Evolutionary conservation across 2,888 invertebrate species (phyloP), one percentile per base, ranked within the genome.

Genomic region (Brachylomia viminalis): DNA sequence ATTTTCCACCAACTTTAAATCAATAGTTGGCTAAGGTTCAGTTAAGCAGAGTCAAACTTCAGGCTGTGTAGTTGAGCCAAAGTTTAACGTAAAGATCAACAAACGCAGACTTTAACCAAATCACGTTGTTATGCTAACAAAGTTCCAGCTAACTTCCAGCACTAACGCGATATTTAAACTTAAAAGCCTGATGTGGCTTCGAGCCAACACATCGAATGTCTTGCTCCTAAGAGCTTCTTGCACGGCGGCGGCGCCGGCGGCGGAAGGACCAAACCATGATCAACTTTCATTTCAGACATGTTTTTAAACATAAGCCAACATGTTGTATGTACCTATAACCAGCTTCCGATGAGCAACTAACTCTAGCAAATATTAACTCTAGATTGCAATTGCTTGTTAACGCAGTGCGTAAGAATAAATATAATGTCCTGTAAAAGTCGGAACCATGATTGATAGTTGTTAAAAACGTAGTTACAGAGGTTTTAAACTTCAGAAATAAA

Each of bases 201-300:
- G 70, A 74, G 66, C 67, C 70, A 79, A 70, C 42, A 74, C 70
- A 71, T 61, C 33, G 56, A 76, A 66, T 78, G 78, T 47, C 58
- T 82, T 52, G 38, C 13, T 70, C 6, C 8, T 15, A 23, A 30
- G 17, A 81, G 66, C 33, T 80, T 67, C 47, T 56, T 49, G n/a
- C 13, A 47, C 11, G 42, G 15, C n/a, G n/a, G n/a, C n/a, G n/a
- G n/a, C n/a, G n/a, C n/a, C n/a, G n/a, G n/a, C n/a, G n/a, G n/a
- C 15, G 6, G 45, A 27, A 47, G n/a, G 38, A 74, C 47, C 2
- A 27, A 30, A 15, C 6, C 8, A 47, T 52, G 38, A 20, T 20
- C 10, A n/a, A 52, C 2, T 71, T 77, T 79, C 17, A 54, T 65
- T 54, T 42, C 10, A 61, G 13, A 30, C 11, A 47, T 67, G 33